These are phyloP conservation scores for Strigamia maritima DNA, from an alignment of 2,888 invertebrate species.

Conservation along the genomic window DNA sequence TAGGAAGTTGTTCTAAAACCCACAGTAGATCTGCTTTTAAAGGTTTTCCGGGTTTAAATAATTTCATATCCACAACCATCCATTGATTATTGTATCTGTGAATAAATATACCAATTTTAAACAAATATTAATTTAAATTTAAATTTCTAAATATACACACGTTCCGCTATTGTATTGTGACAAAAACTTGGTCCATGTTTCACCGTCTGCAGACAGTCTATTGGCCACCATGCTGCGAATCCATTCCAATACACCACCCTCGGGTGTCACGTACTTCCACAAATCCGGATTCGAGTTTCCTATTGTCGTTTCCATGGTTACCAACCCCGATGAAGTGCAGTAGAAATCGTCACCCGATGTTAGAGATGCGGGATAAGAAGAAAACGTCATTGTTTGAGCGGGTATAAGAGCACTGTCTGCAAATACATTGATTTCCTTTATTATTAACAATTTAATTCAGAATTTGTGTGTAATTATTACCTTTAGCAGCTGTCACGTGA, in stretches of 20 bases:
- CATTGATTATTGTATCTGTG: constrained; percentile 81
- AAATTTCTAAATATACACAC: constrained; percentile 47
- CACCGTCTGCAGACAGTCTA: constrained; percentile 68
- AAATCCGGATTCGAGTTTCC: constrained; percentile 68
- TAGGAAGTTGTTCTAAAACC: constrained; percentile 75
- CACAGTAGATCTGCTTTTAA: constrained; percentile 59
- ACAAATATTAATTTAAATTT: neutral
- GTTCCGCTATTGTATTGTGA: constrained; percentile 72
- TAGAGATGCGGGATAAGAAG: constrained; percentile 71
- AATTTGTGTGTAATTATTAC: too few species aligned
- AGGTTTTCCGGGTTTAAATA: constrained; percentile 58
- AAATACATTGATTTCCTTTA: neutral
- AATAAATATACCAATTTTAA: neutral
- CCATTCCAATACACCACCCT: constrained; percentile 66
- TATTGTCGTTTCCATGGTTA: constrained; percentile 72
- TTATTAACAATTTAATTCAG: too few species aligned
- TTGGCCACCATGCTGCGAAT: constrained; percentile 79
- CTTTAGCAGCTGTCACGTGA: constrained; percentile 57
- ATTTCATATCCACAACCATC: constrained; percentile 72
- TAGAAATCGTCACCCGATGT: constrained; percentile 61
- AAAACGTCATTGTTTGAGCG: constrained; percentile 68
- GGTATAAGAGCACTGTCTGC: constrained; percentile 58
- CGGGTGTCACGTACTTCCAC: constrained; percentile 66
- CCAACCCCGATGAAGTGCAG: constrained; percentile 62
- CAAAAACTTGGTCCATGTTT: constrained; percentile 70